phyloP scores from a whole-genome alignment of 2,113 vertebrate species.

The Syngnathoides biaculeatus region DNA sequence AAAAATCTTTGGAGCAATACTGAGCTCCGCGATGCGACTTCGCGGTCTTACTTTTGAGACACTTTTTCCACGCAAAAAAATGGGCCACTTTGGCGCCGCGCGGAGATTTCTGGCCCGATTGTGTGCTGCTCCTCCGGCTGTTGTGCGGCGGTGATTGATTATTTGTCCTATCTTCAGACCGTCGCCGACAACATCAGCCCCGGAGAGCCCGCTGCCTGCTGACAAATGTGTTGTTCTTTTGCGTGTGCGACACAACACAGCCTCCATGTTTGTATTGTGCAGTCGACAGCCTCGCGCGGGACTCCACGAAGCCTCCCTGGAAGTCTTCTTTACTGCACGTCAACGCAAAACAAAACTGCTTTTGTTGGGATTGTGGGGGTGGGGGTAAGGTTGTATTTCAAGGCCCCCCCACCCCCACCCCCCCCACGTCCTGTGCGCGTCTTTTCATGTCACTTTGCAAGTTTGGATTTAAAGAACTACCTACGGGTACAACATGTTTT shows the following conservation, averaged over 20 bases:
- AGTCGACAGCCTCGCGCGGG: neutral
- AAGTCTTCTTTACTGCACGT: neutral
- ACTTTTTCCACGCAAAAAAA: neutral
- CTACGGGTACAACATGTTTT: neutral
- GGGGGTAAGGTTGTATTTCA: neutral
- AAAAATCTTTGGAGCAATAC: neutral
- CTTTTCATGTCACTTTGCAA: neutral
- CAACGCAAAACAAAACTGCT: neutral
- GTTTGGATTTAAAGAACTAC: neutral
- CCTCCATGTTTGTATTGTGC: neutral
- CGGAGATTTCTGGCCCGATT: neutral
- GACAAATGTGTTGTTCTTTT: neutral
- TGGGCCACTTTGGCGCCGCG: neutral
- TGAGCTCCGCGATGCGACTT: neutral
- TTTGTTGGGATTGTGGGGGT: neutral
- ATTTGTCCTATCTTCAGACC: neutral
- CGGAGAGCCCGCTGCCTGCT: neutral
- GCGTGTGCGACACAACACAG: neutral
- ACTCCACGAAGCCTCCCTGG: neutral
- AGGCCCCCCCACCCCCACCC: too few species aligned
- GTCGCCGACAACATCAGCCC: neutral
- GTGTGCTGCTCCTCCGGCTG: neutral
- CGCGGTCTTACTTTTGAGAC: neutral
- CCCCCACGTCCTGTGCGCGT: neutral
- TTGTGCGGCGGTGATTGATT: conserved; percentile 1